Conservation (phyloP, 2,797 vertebrate genomes). For the Jordanella pulchra region DNA sequence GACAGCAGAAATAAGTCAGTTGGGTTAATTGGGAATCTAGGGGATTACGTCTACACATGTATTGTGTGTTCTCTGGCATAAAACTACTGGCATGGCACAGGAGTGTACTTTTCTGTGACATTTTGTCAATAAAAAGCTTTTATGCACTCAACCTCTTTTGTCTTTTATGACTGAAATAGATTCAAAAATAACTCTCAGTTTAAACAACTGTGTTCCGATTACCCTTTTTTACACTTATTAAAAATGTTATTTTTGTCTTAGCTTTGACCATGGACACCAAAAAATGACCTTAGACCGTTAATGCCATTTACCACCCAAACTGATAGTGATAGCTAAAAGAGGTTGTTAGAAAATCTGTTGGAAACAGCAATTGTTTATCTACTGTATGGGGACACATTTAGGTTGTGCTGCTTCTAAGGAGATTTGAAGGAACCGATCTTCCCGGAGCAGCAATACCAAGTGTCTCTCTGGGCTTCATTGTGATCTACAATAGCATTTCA, state of each 20-base stretch:
- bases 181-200: background rate
- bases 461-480: background rate
- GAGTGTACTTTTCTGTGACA: background rate
- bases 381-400: background rate
- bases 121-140: slow-evolving; percentile 8
- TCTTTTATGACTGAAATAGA: background rate
- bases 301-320: background rate
- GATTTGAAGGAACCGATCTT: background rate
- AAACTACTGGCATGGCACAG: background rate
- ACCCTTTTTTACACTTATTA: background rate
- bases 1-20: slow-evolving; percentile 3
- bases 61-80: background rate
- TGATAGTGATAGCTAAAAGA: background rate
- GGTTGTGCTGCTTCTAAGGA: background rate
- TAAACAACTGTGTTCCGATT: background rate
- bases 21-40: slow-evolving; percentile 16
- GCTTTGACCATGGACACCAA: background rate
- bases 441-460: background rate
- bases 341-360: background rate
- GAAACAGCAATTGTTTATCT: background rate
- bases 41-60: background rate
- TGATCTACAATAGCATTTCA: too few species aligned
- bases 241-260: background rate
- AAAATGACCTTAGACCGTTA: background rate
- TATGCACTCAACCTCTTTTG: background rate